Base-by-base conservation (phyloP, 2,113 vertebrate species). In the Siniperca knerii region DNA sequence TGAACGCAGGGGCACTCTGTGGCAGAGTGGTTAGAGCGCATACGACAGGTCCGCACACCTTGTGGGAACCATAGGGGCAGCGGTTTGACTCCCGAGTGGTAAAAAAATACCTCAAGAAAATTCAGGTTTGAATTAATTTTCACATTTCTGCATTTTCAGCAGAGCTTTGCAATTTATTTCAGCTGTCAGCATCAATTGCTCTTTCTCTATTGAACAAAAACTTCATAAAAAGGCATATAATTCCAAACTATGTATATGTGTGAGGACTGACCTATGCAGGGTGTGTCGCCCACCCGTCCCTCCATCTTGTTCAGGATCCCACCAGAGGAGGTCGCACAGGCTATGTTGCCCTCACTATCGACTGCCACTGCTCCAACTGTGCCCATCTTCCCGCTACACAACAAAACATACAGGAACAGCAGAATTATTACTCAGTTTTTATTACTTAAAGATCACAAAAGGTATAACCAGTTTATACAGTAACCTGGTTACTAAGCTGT, bases 231-330 rank as follows among this genome's bases (percentile, higher is more conserved):
- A 74, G 20, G 25, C 2, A 0, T 37, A 15, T 33, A 2, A 37
- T 50, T 57, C 33, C 40, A 58, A 7, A 52, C 40, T 29, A 0
- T 9, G 25, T 12, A n/a, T 9, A 25, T 16, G n/a, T 29, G 48
- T 40, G 6, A 35, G 18, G 25, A 84, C 95, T 92, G 92, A 98
- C 96, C 96, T 85, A 97, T 93, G 77, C 95, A 96, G 0, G 97
- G 88, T n/a, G 95, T 96, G 92, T 97, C 97, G 64, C 97, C 96
- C 86, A 96, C 95, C 21, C 97, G 96, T 69, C 96, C 97, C 78
- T 96, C 88, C 93, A 97, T 95, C 94, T 98, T 96, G 90, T 97
- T 97, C 35, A 96, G 89, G n/a, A 97, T 94, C 90, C 97, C 96
- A 75, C 96, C 96, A 0, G 96, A 97, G 75, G 96, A 97, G 79